A percentile compares a stretch with the other conserved stretches of the same genome.
phyloP scores from a whole-genome alignment of 2,888 invertebrate genomes.

The Cheiracanthium punctorium region DNA sequence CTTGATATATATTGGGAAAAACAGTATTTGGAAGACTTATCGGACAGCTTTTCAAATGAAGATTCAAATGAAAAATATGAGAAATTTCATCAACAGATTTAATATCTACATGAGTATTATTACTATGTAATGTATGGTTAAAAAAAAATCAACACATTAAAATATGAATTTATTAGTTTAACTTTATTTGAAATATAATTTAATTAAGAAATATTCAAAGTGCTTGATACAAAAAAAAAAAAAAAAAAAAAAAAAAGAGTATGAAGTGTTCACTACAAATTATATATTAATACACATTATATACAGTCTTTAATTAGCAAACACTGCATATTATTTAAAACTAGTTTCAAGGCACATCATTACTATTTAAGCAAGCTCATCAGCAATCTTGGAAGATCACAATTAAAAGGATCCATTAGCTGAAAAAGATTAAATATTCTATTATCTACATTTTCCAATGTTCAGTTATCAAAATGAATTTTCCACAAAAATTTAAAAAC shows the following conservation, averaged over 20 bases:
- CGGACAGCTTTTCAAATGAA: no score
- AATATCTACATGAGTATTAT: no score
- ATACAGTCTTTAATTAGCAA: conserved; percentile 51
- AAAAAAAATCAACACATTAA: no score
- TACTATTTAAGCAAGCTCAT: neutral
- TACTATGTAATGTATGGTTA: no score
- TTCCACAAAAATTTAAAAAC: no score
- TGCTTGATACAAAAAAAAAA: conserved; percentile 32
- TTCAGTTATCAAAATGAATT: no score
- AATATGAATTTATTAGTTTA: conserved; percentile 28
- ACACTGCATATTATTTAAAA: conserved; percentile 26
- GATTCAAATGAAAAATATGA: no score
- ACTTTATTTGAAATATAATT: conserved; percentile 41
- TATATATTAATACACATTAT: conserved; percentile 57
- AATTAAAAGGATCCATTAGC: neutral
- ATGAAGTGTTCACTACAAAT: conserved; percentile 28
- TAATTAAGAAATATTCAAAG: conserved; percentile 12
- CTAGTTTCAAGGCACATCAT: conserved; percentile 34
- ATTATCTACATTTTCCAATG: no score
- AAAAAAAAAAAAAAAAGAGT: conserved; percentile 16
- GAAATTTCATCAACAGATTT: no score
- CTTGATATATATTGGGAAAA: no score
- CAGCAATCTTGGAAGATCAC: neutral
- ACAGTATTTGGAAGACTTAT: no score
- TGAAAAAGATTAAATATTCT: neutral